phyloP scores from a whole-genome alignment of 2,113 vertebrate genomes.

The Rhinolophus sinicus region DNA sequence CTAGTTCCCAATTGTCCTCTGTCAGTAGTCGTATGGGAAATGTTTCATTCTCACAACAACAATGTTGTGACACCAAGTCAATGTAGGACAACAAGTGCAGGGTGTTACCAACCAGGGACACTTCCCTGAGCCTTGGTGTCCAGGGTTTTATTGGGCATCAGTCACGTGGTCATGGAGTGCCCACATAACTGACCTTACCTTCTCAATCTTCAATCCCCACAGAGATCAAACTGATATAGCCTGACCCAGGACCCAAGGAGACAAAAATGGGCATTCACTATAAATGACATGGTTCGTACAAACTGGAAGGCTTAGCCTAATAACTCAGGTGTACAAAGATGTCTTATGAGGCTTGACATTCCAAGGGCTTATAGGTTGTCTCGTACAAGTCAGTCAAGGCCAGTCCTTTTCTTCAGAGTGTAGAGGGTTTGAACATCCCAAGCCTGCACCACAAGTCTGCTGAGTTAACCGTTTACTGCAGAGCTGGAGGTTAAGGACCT shows the following conservation, averaged over 20 bases:
- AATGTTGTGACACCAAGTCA: too few species aligned
- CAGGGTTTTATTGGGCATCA: background rate
- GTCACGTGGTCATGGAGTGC: background rate
- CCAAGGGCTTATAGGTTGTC: background rate
- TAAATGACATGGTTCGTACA: background rate
- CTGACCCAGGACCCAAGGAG: background rate
- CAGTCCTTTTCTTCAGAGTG: background rate
- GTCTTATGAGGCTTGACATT: background rate
- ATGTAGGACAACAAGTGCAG: background rate
- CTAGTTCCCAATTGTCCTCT: background rate
- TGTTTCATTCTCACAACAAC: background rate
- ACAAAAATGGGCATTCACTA: background rate
- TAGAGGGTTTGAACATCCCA: background rate
- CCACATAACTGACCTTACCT: background rate
- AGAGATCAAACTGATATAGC: background rate
- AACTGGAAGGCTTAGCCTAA: background rate
- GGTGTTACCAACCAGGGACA: background rate
- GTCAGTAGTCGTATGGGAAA: background rate
- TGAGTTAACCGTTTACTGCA: background rate
- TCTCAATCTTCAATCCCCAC: background rate
- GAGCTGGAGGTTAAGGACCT: background rate
- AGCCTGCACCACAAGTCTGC: background rate
- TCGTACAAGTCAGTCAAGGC: background rate
- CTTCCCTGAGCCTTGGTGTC: background rate
- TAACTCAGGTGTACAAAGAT: background rate